These are phyloP conservation scores for Notothenia rossii DNA, from an alignment of 2,113 vertebrate genomes.

Conservation along the genomic window DNA sequence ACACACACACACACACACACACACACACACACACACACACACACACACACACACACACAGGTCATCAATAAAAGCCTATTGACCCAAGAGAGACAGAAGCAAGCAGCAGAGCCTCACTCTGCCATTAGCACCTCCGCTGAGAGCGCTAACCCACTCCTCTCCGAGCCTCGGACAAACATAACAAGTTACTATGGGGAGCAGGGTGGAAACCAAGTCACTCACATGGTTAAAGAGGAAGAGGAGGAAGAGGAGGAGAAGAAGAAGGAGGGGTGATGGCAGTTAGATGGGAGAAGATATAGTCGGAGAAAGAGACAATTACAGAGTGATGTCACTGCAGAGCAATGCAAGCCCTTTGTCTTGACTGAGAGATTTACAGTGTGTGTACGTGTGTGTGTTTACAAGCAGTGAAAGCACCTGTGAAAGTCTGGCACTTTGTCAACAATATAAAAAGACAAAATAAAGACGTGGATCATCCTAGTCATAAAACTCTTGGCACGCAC, in stretches of 20 bases:
- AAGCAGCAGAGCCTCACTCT: conserved; percentile 8
- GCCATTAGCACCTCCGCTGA: conserved; percentile 28
- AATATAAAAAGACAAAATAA: conserved; percentile 23
- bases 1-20: no score
- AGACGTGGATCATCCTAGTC: conserved; percentile 20
- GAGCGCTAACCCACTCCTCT: conserved; percentile 39
- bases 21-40: no score
- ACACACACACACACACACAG: no score
- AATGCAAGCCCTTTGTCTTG: conserved; percentile 21
- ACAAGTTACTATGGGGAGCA: conserved; percentile 30
- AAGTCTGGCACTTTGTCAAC: conserved; percentile 34
- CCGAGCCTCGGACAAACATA: conserved; percentile 48
- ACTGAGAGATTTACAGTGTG: conserved; percentile 31
- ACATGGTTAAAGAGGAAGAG: conserved; percentile 26
- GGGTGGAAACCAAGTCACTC: conserved; percentile 47
- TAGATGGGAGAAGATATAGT: background rate
- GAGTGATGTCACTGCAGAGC: conserved; percentile 45
- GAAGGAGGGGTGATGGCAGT: background rate
- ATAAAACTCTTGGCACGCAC: background rate
- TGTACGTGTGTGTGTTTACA: conserved; percentile 28
- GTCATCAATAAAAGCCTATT: background rate
- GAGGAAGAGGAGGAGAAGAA: background rate
- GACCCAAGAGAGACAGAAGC: background rate
- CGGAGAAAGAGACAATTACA: conserved; percentile 10
- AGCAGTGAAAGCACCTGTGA: background rate